Base-by-base conservation (phyloP, 1,140 invertebrate genomes). In the Ctenoplectra terminalis region DNA sequence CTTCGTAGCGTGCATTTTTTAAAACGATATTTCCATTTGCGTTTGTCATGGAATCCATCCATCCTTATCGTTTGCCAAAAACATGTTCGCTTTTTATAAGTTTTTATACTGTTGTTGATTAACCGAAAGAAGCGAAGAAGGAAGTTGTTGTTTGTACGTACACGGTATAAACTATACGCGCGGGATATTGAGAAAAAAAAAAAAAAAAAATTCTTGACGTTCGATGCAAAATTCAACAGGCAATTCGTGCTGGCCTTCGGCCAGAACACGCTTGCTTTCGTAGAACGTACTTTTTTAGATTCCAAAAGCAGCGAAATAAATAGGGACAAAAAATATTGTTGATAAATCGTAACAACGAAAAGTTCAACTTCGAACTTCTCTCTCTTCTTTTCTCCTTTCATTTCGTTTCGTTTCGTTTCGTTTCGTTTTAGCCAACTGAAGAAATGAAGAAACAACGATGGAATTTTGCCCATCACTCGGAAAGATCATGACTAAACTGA, bases 221-320 rank as follows among this genome's bases (percentile, higher is more conserved):
- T 43, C 46, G 54, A 29, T 31, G 26, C 1, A 31, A 52, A 71
- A 73, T 60, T 83, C 85, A 87, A 87, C 85, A 87, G 85, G 84
- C 85, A 79, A 84, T 79, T 74, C 31, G 31, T 54, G 56, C 63
- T 87, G 85, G 85, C 81, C 79, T 70, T 26, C 15, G 20, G 85
- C 85, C 85, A 86, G 69, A 56, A 31, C 54, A 43, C 54, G 67
- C 29, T 52, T 63, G 48, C 46, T 77, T 67, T 73, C 56, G 61
- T 31, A 52, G 31, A 26, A 46, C 58, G 60, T 56, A 50, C 48
- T 74, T 81, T 75, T 67, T 75, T 66, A 48, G 50, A 52, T 50
- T 46, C n/a, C n/a, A 23, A 3, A 20, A 26, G 17, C 29, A 13
- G 29, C 34, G 58, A 40, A 20, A 34, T 34, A 61, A 4, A 34